Evolutionary conservation across 2,888 invertebrate species (phyloP), one percentile per base, ranked within the genome.

Genomic region (Tipula confusa): DNA sequence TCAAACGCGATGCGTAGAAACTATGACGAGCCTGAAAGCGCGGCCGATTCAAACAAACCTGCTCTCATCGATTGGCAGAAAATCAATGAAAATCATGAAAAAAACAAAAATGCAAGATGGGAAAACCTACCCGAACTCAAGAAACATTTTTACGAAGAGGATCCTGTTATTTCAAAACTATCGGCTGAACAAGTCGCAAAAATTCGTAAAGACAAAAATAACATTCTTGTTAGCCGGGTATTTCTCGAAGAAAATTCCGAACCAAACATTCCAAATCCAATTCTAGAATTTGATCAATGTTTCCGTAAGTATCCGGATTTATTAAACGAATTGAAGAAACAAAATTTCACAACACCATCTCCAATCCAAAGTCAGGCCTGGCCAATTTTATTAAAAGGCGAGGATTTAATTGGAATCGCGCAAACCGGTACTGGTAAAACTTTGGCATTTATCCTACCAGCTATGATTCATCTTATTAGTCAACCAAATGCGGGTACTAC

Each of bases 381-480:
- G 98, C 99, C 99, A 0, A 92, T 98, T 84, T 91, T 98, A 0
- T 89, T 99, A 79, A 93, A 93, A 87, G 99, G 99, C 0, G 93
- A 95, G 87, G 98, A 99, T 89, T 90, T 98, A 88, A 98, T 99
- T 88, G 98, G 98, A 7, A 98, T 99, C 85, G 98, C 98, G 0
- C 98, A 98, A 90, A 97, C 97, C 5, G 97, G 97, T 84, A 96
- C 96, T 18, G 97, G 98, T 0, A 99, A 99, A 90, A 99, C 99
- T 0, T 90, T 99, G 84, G 98, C 98, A 0, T 98, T 98, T 87
- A 90, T 98, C 0, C 88, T 98, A 83, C 98, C 98, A 7, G 98
- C 97, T 11, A 91, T 98, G 86, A 95, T 98, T 86, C 98, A 98
- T 87, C 97, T 97, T 84, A 96, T 97, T 85, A 94, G 93, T 0